Base-by-base conservation (phyloP, 1,140 invertebrate genomes). In the Bombus haemorrhoidalis region DNA sequence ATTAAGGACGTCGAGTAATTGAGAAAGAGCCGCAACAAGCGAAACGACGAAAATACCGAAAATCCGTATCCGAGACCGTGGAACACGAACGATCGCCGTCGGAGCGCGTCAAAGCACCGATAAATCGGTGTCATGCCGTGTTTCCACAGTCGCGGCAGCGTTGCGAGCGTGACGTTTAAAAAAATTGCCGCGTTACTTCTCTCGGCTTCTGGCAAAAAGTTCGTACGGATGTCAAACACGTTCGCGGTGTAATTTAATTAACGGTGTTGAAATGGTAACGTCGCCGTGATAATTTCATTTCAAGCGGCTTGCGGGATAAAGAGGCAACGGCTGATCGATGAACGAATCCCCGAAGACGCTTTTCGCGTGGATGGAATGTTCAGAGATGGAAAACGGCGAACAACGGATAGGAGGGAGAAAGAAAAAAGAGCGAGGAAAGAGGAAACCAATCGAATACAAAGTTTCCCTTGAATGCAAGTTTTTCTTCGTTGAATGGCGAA, bases 211-310 rank as follows among this genome's bases (percentile, higher is more conserved):
- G 37, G 1, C 37, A 37, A 32, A 69, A 59, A 47, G 43, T 78
- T 71, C 64, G 32, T 57, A n/a, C 81, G 81, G 25, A 77, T 64
- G 64, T 76, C 57, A 83, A 78, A 77, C 82, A 78, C 82, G 82
- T 83, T 59, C 47, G 47, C 47, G 34, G 37, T 69, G 64, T 69
- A 71, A 83, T 68, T 83, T 57, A 78, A 71, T 84, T 84, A 71
- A 71, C 34, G 75, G 13, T 47, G 47, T 53, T 53, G 47, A 57
- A 78, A 71, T 12, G 82, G 53, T 78, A 71, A 71, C 82, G 74
- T 71, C 75, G 72, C 72, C 53, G 75, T 3, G 47, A 69, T 79
- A 72, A 79, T 79, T 71, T 62, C 43, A 72, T 79, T 71, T 59
- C 8, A 9, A 22, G 34, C 10, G 28, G 43, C 28, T 28, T 34